These are phyloP conservation scores for Choristoneura rosaceana DNA, from an alignment of 2,888 invertebrate species.

Conservation along the genomic window DNA sequence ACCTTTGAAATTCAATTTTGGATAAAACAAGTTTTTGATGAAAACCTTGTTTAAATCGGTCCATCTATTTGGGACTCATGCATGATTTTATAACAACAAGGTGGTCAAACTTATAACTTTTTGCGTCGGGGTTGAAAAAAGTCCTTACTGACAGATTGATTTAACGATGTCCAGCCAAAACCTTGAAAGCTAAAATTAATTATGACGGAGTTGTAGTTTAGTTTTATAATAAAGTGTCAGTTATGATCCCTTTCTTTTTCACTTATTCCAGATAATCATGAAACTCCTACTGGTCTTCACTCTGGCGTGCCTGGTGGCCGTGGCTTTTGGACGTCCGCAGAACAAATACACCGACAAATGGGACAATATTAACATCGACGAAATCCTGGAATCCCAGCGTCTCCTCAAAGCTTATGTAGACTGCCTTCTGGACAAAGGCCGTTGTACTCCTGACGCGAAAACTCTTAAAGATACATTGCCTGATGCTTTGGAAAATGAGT, in stretches of 20 bases:
- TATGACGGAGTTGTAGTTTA: no score
- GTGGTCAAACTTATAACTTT: no score
- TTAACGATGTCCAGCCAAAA: no score
- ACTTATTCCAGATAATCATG: slow-evolving; percentile 68
- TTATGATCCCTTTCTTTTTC: neutral
- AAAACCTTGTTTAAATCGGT: no score
- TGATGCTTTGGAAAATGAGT: slow-evolving; percentile 89
- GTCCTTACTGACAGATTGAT: neutral
- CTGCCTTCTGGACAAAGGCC: slow-evolving; percentile 87
- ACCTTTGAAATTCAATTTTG: no score
- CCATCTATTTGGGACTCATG: no score
- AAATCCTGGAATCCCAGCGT: slow-evolving; percentile 87
- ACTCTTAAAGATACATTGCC: slow-evolving; percentile 87
- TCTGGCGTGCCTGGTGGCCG: slow-evolving; percentile 66
- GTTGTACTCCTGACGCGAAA: slow-evolving; percentile 88
- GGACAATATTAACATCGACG: slow-evolving; percentile 89
- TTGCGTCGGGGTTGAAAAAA: neutral
- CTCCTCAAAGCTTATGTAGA: slow-evolving; percentile 88
- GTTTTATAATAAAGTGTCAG: no score
- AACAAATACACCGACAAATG: slow-evolving; percentile 88
- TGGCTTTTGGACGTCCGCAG: slow-evolving; percentile 69
- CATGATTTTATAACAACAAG: no score
- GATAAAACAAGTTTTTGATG: no score
- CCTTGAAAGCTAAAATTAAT: no score
- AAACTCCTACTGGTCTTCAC: slow-evolving; percentile 70